Evolutionary conservation across 2,888 invertebrate genomes (phyloP), one percentile per base, ranked within the genome.

Genomic region (Homarus gammarus): DNA sequence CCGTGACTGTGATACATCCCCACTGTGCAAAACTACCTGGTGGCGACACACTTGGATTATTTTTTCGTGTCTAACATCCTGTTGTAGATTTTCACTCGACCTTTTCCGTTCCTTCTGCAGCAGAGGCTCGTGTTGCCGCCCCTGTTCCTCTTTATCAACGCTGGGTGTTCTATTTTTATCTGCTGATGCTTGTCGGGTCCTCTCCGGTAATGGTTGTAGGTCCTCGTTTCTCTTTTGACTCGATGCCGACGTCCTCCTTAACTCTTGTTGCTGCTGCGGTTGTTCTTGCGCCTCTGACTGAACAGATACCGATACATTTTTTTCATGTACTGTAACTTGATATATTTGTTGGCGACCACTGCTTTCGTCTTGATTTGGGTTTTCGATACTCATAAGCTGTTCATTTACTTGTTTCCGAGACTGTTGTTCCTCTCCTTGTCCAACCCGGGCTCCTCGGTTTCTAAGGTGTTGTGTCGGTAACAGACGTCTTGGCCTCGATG

Each of bases 401-500:
- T 5, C 12, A 27, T 27, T n/a, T 64, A 12, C 27, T 6, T 64
- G 64, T 56, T 22, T 22, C 22, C 22, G 56, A 5, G 15, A 12
- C 22, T 0, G 56, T 0, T 56, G 56, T 27, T 64, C 64, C 27
- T 64, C 27, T 64, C 6, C 64, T n/a, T 3, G 64, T n/a, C n/a
- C n/a, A n/a, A n/a, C n/a, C n/a, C n/a, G n/a, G n/a, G n/a, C n/a
- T n/a, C n/a, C n/a, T 27, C 22, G 64, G n/a, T 64, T 64, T 27
- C 22, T 64, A 8, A 64, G 5, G 0, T 64, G 64, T 5, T 27
- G 64, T n/a, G 64, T 6, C 0, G 75, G 40, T 64, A 84, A 33
- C 18, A 84, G 73, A 0, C 84, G 84, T 61, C 75, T 72, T 36
- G 84, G 84, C n/a, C 61, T 33, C n/a, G 73, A 75, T 18, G 84